phyloP scores from a whole-genome alignment of 2,888 invertebrate species.

The Spilarctia lutea region DNA sequence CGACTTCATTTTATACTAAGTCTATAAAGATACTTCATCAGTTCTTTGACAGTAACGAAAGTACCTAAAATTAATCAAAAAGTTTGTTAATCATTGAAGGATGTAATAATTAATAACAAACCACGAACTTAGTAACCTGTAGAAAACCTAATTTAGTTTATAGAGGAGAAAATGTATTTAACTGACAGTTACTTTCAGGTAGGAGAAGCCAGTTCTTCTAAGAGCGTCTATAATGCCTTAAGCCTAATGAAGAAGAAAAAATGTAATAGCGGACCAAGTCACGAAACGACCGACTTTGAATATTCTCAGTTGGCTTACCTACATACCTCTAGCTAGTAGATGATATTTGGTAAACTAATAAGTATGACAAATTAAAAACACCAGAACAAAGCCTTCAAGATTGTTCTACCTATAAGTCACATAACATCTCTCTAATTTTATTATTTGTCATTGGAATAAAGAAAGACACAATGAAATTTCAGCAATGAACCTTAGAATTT shows the following conservation, averaged over 20 bases:
- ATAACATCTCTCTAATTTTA: background rate
- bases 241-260: too few relatives aligned
- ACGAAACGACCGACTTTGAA: too few relatives aligned
- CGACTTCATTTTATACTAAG: too few relatives aligned
- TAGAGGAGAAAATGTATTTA: background rate
- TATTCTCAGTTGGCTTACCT: too few relatives aligned
- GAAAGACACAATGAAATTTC: background rate
- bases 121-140: too few relatives aligned
- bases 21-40: background rate
- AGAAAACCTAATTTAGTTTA: too few relatives aligned
- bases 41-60: background rate
- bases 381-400: background rate
- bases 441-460: background rate
- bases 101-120: too few relatives aligned
- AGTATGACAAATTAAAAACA: background rate
- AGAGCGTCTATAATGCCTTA: too few relatives aligned
- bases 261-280: too few relatives aligned
- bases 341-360: background rate
- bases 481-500: conserved; percentile 60
- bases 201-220: background rate
- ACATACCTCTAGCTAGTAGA: too few relatives aligned
- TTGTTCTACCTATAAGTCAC: background rate
- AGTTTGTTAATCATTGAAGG: too few relatives aligned
- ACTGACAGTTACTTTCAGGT: background rate
- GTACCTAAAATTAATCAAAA: background rate